These are phyloP conservation scores for Mantis religiosa DNA, from an alignment of 2,888 invertebrate genomes.

Conservation along the genomic window DNA sequence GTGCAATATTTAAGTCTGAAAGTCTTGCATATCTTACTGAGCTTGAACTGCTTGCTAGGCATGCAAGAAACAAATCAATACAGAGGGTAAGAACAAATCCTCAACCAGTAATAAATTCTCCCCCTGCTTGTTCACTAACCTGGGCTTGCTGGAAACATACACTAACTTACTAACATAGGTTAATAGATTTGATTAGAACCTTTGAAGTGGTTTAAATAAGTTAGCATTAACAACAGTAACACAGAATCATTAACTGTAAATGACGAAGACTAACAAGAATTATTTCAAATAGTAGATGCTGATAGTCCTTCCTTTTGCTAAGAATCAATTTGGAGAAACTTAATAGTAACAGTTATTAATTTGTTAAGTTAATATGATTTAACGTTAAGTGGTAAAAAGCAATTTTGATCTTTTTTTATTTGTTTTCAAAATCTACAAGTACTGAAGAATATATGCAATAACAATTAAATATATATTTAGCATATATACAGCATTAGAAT, in stretches of 20 bases:
- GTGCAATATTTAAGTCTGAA: conserved; percentile 50
- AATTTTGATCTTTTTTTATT: too few relatives aligned
- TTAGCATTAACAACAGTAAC: neutral
- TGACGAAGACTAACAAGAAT: neutral
- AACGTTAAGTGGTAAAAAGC: neutral
- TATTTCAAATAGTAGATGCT: neutral
- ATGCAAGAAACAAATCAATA: conserved; percentile 48
- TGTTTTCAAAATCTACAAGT: neutral
- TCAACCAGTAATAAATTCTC: neutral
- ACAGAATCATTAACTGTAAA: neutral
- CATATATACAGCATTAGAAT: too few relatives aligned
- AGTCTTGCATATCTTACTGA: conserved; percentile 50
- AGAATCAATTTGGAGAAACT: too few relatives aligned
- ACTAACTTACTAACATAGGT: neutral
- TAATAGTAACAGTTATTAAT: neutral
- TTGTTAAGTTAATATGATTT: neutral
- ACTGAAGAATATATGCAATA: neutral
- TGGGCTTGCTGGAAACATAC: neutral
- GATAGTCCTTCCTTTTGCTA: neutral
- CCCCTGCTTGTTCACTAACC: conserved; percentile 12
- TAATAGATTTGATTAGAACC: neutral
- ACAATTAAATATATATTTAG: too few relatives aligned
- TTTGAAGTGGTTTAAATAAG: neutral
- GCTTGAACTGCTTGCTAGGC: conserved; percentile 49
- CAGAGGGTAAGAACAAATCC: conserved; percentile 48